Base-by-base conservation (phyloP, 1,140 invertebrate species). In the Phymorhynchus buccinoides region DNA sequence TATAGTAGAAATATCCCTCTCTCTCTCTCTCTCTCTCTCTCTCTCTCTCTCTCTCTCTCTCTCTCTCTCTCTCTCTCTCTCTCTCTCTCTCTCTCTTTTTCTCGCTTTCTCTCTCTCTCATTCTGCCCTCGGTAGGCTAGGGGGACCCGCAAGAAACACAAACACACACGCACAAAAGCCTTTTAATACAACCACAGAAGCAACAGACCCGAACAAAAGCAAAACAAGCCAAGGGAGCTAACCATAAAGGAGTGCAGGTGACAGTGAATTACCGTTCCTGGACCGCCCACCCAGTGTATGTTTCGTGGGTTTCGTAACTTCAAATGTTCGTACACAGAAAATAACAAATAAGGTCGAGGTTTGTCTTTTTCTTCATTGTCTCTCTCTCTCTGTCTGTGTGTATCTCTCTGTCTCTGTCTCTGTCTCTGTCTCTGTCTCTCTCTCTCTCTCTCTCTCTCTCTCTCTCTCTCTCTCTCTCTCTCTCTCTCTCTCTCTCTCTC, bases 261-360 rank as follows among this genome's bases (percentile, higher is more conserved):
- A 75, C 73, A 75, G 73, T 75, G 73, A 75, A 75, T 75, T 75
- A 75, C 73, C n/a, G n/a, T n/a, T n/a, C n/a, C 41, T 27, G 30
- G 35, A 39, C 73, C 73, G 73, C 73, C 73, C 73, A 75, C 73
- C 73, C 16, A 75, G 39, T n/a, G n/a, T n/a, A n/a, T n/a, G n/a
- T n/a, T n/a, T n/a, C n/a, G n/a, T n/a, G n/a, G n/a, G n/a, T n/a
- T n/a, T n/a, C n/a, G n/a, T n/a, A n/a, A n/a, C n/a, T n/a, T n/a
- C n/a, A n/a, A n/a, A n/a, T n/a, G n/a, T n/a, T n/a, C n/a, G n/a
- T n/a, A n/a, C n/a, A n/a, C n/a, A n/a, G n/a, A n/a, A n/a, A n/a
- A n/a, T n/a, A n/a, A n/a, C n/a, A n/a, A n/a, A n/a, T n/a, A n/a
- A n/a, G n/a, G n/a, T n/a, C n/a, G n/a, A n/a, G n/a, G n/a, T 0